A percentile compares a stretch with the other conserved stretches of the same genome.
phyloP scores from a whole-genome alignment of 2,888 invertebrate genomes.

The Teleogryllus oceanicus region DNA sequence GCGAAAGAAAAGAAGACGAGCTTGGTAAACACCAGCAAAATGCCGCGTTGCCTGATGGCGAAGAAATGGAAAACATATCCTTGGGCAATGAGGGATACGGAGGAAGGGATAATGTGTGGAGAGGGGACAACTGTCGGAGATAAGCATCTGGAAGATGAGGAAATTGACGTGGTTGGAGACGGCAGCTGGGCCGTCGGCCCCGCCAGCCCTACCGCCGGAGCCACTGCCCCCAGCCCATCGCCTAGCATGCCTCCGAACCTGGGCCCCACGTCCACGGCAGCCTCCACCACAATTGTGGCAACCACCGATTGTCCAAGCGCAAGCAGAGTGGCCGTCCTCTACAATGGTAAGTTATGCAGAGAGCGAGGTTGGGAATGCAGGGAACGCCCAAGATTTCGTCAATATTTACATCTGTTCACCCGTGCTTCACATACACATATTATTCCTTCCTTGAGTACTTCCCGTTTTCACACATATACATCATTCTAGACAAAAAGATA shows the following conservation, averaged over 20 bases:
- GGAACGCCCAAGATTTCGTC: no score
- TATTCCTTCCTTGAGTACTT: no score
- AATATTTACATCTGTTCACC: no score
- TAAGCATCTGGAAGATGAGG: slow-evolving; percentile 55
- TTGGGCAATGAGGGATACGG: slow-evolving; percentile 63
- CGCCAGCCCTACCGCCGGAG: slow-evolving; percentile 67
- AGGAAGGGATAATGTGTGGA: slow-evolving; percentile 38
- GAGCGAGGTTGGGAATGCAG: no score
- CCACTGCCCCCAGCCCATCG: slow-evolving; percentile 55
- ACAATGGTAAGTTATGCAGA: slow-evolving; percentile 62
- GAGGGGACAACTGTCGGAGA: slow-evolving; percentile 45
- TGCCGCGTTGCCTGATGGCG: slow-evolving; percentile 94
- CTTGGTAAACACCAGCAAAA: slow-evolving; percentile 52
- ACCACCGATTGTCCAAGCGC: not conserved
- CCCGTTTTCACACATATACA: no score
- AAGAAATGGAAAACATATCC: slow-evolving; percentile 91
- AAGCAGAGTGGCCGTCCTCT: slow-evolving; percentile 49
- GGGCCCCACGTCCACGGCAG: no score
- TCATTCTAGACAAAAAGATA: no score
- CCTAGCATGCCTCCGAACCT: slow-evolving; percentile 44
- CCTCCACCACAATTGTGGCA: slow-evolving; percentile 39
- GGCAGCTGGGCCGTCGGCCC: slow-evolving; percentile 50
- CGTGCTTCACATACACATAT: no score
- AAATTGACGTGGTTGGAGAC: slow-evolving; percentile 80
- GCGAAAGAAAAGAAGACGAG: not conserved